Evolutionary conservation across 2,888 invertebrate species (phyloP), one percentile per base, ranked within the genome.

Genomic region (Idaea biselata): DNA sequence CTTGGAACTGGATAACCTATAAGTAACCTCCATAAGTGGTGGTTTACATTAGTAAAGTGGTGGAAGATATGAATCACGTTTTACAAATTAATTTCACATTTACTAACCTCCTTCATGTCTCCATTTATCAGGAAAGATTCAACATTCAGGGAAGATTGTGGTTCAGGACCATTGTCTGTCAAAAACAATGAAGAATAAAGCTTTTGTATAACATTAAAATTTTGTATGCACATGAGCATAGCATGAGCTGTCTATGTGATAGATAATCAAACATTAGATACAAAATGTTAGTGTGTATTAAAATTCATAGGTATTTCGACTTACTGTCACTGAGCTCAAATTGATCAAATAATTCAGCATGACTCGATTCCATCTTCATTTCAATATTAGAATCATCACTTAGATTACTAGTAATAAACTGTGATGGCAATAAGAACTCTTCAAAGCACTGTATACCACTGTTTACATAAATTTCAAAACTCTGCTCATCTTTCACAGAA

Each of bases 81-180:
- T n/a, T n/a, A n/a, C n/a, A n/a, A n/a, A n/a, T n/a, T n/a, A 44
- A 44, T 8, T 14, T 44, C 14, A 25, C 44, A 14, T 44, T 8
- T 32, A 68, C 63, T 63, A 74, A 87, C 86, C 84, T 82, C 76
- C 65, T 68, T 73, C 53, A 62, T 64, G 53, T 70, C 65, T 67
- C 70, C 76, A 66, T 72, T 71, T 67, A 83, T 82, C 69, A 86
- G 77, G 73, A 89, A 86, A 55, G 86, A 82, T 67, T 88, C 87
- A 70, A 88, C 77, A 76, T 87, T 86, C 32, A 86, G 73, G 56
- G 74, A 64, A 63, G 44, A 44, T 8, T 44, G 44, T 44, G 44
- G 44, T 44, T 44, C 44, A 44, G 44, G 44, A 6, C 14, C 44
- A 44, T 44, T 4, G 44, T 44, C 44, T 44, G 44, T 44, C 7